Conservation (phyloP, 2,797 vertebrate species). For the Pseudomugil gertrudae region DNA sequence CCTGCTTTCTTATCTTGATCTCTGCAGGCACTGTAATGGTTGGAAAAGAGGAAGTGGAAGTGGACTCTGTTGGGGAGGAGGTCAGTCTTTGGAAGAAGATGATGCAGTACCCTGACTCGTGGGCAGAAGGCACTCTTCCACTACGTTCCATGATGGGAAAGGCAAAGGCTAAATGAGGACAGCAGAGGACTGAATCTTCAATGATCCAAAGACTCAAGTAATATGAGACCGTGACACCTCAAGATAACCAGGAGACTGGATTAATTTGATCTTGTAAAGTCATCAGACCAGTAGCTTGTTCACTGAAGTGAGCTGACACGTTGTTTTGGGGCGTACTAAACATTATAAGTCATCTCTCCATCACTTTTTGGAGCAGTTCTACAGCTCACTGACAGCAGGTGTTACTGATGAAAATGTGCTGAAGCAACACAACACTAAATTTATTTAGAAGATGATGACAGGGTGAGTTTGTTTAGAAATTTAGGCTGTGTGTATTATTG, state of each 20-base stretch:
- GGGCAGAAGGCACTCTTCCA: constrained; percentile 94
- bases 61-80: constrained; percentile 93
- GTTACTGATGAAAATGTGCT: constrained; percentile 34
- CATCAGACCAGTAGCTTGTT: constrained; percentile 17
- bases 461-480: constrained; percentile 21
- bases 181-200: not conserved
- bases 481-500: constrained; percentile 31
- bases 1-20: not conserved
- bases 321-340: constrained; percentile 2
- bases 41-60: constrained; percentile 80
- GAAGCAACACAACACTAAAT: constrained; percentile 42
- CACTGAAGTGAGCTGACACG: not conserved
- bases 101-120: constrained; percentile 94
- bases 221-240: constrained; percentile 1
- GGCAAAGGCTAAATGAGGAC: constrained; percentile 72
- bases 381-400: constrained; percentile 8
- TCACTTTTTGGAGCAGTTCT: not conserved
- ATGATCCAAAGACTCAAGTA: constrained; percentile 16
- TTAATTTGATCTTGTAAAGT: constrained; percentile 21
- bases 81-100: constrained; percentile 96
- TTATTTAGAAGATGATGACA: constrained; percentile 14
- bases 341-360: constrained; percentile 18
- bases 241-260: constrained; percentile 34
- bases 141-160: constrained; percentile 91
- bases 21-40: constrained; percentile 69